phyloP scores from a whole-genome alignment of 2,113 vertebrate genomes.

The Microtus montanus region DNA sequence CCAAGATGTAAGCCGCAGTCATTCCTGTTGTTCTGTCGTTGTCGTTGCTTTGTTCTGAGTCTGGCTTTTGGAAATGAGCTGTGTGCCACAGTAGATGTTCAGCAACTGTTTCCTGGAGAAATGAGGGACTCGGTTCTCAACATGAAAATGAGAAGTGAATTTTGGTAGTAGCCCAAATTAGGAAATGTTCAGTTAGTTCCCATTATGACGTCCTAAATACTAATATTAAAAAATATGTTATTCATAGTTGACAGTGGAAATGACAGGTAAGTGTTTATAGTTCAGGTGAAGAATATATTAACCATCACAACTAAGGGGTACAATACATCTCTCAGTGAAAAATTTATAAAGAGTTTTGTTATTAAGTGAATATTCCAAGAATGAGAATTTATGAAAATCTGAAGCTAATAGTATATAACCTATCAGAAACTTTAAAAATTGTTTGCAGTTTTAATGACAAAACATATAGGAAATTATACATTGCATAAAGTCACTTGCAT shows the following conservation, averaged over 20 bases:
- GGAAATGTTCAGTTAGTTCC: background rate
- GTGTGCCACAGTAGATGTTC: slow-evolving; percentile 3
- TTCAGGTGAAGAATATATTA: background rate
- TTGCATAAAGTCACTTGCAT: background rate
- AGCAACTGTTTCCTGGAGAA: background rate
- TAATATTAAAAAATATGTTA: background rate
- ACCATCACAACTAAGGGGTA: accelerated
- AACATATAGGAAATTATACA: background rate
- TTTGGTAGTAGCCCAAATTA: background rate
- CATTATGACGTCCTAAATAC: background rate
- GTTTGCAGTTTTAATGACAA: background rate
- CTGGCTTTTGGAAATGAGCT: slow-evolving; percentile 23
- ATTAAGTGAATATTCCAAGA: background rate
- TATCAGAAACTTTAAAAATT: background rate
- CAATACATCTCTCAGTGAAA: background rate
- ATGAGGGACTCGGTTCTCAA: slow-evolving; percentile 6
- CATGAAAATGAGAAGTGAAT: slow-evolving; percentile 30
- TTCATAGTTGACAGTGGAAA: background rate
- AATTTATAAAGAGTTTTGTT: background rate
- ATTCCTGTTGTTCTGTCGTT: background rate
- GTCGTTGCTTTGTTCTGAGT: background rate
- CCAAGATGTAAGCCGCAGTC: background rate
- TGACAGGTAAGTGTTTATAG: background rate
- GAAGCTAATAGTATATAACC: background rate
- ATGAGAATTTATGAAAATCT: background rate